Evolutionary conservation across 2,888 invertebrate genomes (phyloP).

Genomic region (Xanthostigma xanthostigma): DNA sequence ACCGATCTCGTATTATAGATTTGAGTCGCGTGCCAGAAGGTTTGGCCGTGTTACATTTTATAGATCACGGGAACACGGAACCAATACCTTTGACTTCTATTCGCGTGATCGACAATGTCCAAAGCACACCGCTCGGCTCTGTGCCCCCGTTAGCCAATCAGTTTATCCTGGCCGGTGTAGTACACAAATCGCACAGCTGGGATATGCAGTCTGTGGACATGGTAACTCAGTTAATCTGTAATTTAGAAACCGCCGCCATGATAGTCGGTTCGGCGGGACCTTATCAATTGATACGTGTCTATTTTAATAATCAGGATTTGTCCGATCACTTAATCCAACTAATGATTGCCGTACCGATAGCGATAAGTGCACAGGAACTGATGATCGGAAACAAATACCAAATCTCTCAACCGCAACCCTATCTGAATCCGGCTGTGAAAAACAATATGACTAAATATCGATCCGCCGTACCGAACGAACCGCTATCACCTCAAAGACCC

Average conservation of each 20-base stretch:
- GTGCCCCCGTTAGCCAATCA: slow-evolving; percentile 42
- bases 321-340: slow-evolving; percentile 31
- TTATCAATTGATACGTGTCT: slow-evolving; percentile 31
- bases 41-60: slow-evolving; percentile 46
- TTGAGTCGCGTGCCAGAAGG: slow-evolving; percentile 32
- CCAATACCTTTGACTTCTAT: slow-evolving; percentile 41
- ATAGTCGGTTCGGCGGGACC: slow-evolving; percentile 21
- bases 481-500: slow-evolving; percentile 1
- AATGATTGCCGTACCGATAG: slow-evolving; percentile 31
- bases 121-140: slow-evolving; percentile 26
- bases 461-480: slow-evolving; percentile 1
- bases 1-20: slow-evolving; percentile 43
- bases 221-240: slow-evolving; percentile 28
- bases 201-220: slow-evolving; percentile 30
- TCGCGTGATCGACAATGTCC: slow-evolving; percentile 37
- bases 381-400: slow-evolving; percentile 10
- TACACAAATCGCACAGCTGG: slow-evolving; percentile 38
- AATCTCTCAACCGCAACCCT: too few relatives aligned
- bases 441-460: neutral
- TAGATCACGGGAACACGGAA: slow-evolving; percentile 52
- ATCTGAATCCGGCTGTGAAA: too few relatives aligned
- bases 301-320: slow-evolving; percentile 34
- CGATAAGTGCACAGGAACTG: slow-evolving; percentile 33
- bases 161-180: slow-evolving; percentile 41
- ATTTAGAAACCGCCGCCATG: slow-evolving; percentile 25